phyloP scores from a whole-genome alignment of 2,888 invertebrate species.

The Volucella inanis region DNA sequence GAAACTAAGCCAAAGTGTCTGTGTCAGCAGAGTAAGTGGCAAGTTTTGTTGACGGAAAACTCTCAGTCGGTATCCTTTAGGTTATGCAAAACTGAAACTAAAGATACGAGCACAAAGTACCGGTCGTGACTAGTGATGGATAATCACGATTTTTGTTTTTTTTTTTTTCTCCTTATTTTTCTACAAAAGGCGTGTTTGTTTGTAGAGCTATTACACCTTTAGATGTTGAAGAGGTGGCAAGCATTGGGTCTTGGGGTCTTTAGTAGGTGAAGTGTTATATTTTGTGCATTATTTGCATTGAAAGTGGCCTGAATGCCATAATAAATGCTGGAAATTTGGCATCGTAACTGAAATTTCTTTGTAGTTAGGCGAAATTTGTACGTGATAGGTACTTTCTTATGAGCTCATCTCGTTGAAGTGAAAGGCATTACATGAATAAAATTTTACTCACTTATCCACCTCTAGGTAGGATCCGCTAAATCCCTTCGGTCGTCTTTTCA shows the following conservation, averaged over 20 bases:
- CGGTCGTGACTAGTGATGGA: conserved; percentile 63
- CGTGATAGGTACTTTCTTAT: too few relatives aligned
- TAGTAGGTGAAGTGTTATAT: conserved; percentile 51
- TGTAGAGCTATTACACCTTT: conserved; percentile 2
- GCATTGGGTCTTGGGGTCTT: conserved; percentile 45
- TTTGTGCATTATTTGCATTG: conserved; percentile 8
- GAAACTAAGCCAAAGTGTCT: background rate
- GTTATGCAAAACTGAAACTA: conserved; percentile 41
- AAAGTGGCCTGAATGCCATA: conserved; percentile 39
- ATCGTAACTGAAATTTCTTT: conserved; percentile 26
- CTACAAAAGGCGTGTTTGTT: conserved; percentile 38
- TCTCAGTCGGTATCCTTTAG: conserved; percentile 59
- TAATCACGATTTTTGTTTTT: conserved; percentile 57
- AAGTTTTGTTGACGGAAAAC: conserved; percentile 69
- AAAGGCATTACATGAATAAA: too few relatives aligned
- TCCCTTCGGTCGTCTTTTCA: too few relatives aligned
- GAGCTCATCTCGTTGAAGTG: too few relatives aligned
- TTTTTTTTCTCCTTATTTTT: too few relatives aligned
- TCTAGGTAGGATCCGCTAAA: too few relatives aligned
- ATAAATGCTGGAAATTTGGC: conserved; percentile 45
- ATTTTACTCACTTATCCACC: too few relatives aligned
- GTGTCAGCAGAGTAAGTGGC: conserved; percentile 5
- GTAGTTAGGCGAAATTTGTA: background rate
- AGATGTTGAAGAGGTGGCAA: background rate
- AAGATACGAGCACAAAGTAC: conserved; percentile 31